Base-by-base conservation (phyloP, 2,113 vertebrate genomes). In the Lampris incognitus region DNA sequence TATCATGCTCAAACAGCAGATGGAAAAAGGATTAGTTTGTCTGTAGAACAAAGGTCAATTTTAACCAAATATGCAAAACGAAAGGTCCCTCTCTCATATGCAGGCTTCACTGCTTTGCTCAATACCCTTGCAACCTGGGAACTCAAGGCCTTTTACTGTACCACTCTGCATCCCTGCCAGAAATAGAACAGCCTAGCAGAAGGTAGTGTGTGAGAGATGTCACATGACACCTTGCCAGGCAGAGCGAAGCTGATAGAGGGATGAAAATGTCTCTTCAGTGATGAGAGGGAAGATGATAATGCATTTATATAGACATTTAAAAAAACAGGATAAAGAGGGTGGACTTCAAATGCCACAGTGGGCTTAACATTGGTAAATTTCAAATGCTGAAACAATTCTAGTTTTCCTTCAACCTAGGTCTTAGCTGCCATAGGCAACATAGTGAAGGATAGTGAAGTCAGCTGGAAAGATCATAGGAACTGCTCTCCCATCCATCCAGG, bases 41-140 rank as follows among this genome's bases (percentile, higher is more conserved):
- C 1, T 8, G 41, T n/a, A 48, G 11, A 62, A 24, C 4, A 70
- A 49, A 49, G 59, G 76, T 77, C 46, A 59, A 66, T 44, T 70
- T 81, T 74, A 54, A 59, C 63, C 70, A 63, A 24, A 63, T 69
- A 86, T 88, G 85, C 70, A 91, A 87, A 92, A 58, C 67, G 87
- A 76, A 41, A 69, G 85, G 74, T 46, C 6, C 39, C 67, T 69
- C 65, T 72, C 50, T 54, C 66, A 59, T 67, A 66, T 42, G 5
- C 54, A 52, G 46, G 66, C 46, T 64, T 55, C 41, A 65, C 42
- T 44, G 64, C 74, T 44, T 24, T 54, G 44, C 72, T 78, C 54
- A 48, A 89, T 88, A 92, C 90, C 85, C 88, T 90, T 85, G 89
- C 82, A 93, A 93, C 89, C 87, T 85, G 71, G 71, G 65, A 84